phyloP scores from a whole-genome alignment of 2,888 invertebrate species.

The Lochmaea crataegi region DNA sequence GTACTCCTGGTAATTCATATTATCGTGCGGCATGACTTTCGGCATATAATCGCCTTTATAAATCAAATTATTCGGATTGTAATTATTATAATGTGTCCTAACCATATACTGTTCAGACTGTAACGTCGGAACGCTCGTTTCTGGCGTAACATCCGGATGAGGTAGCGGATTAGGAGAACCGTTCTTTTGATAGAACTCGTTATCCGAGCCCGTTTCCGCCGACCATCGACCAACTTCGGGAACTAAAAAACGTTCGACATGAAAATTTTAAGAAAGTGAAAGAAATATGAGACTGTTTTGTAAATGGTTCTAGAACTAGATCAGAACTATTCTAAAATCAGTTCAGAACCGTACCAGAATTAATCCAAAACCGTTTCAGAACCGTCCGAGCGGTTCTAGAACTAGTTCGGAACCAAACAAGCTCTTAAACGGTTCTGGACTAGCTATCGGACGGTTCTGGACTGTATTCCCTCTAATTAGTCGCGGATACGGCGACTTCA shows the following conservation, averaged over 20 bases:
- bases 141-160: conserved; percentile 81
- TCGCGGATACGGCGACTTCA: no score
- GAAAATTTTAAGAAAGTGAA: neutral
- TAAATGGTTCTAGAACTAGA: no score
- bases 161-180: conserved; percentile 78
- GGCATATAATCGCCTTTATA: conserved; percentile 61
- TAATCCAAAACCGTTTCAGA: no score
- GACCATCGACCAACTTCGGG: conserved; percentile 77
- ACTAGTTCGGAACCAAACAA: no score
- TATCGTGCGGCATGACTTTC: conserved; percentile 61
- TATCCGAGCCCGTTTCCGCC: conserved; percentile 82
- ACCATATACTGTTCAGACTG: conserved; percentile 67
- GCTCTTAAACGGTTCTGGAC: no score
- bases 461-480: no score
- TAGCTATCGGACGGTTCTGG: no score
- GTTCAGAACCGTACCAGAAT: no score
- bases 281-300: no score
- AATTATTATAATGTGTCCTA: conserved; percentile 59
- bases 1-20: conserved; percentile 68
- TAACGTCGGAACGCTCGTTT: conserved; percentile 68
- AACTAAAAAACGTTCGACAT: conserved; percentile 56
- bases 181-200: conserved; percentile 73
- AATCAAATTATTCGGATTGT: conserved; percentile 55
- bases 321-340: no score
- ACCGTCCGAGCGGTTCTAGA: no score